Base-by-base conservation (phyloP, 1,140 invertebrate genomes). In the Chironomus striatipennis region DNA sequence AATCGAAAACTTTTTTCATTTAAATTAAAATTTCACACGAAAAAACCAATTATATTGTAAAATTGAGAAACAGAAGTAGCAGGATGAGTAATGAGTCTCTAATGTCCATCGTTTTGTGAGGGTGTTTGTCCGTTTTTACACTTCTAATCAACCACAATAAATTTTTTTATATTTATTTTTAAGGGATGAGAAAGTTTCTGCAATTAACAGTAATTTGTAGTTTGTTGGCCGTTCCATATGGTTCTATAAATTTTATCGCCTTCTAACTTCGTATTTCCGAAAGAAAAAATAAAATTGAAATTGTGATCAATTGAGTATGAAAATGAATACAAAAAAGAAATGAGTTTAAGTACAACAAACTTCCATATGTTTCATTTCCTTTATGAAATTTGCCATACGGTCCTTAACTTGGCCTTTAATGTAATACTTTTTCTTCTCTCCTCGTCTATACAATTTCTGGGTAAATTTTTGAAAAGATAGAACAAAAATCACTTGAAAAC, bases 231-330 rank as follows among this genome's bases (percentile, higher is more conserved):
- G 65, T 21, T 70, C 65, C 65, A 70, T 70, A 70, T 70, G 65
- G 65, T 17, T 70, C 65, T 57, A n/a, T 57, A n/a, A 12, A 70
- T 20, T 21, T 21, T 70, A 10, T 70, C 17, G 65, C n/a, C n/a
- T 57, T 10, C n/a, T n/a, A n/a, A 57, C 2, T n/a, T 7, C 47
- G n/a, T n/a, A 57, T 12, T 57, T 57, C n/a, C 24, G 24, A 34
- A 57, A 12, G 2, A 12, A 12, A n/a, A n/a, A n/a, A n/a, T n/a
- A n/a, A n/a, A n/a, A n/a, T n/a, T 7, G 9, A 10, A 57, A n/a
- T 57, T 10, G 65, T 70, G 65, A 70, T 70, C 65, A 70, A 70
- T 70, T 70, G 65, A 70, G 65, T 70, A 70, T 70, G 65, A 70
- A 70, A 70, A n/a, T n/a, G n/a, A n/a, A n/a, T n/a, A n/a, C n/a